Base-by-base conservation (phyloP, 2,113 vertebrate species). In the Ursus arctos region DNA sequence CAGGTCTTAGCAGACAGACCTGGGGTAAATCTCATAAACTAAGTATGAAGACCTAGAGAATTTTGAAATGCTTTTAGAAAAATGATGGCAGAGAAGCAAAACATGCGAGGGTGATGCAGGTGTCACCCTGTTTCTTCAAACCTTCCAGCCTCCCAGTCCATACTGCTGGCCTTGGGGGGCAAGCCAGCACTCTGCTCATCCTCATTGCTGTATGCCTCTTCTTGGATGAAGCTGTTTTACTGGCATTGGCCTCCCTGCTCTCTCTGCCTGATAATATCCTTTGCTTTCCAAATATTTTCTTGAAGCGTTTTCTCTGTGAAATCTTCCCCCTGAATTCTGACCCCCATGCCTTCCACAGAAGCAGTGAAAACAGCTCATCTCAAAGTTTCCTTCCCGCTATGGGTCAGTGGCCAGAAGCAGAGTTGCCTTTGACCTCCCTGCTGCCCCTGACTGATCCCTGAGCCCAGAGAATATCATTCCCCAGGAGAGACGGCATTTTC, bases 101-200 rank as follows among this genome's bases (percentile, higher is more conserved):
- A 43, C 1, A 21, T 6, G 15, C 4, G 65, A 71, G 11, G 1
- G 4, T 28, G 19, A 19, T 11, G n/a, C 6, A 16, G 2, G 14
- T 74, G 1, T 74, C 31, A 18, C 7, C 7, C 12, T 2, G 18
- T 4, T 9, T 18, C 43, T 72, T 33, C 10, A 77, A 79, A 0
- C 18, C 33, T 13, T 11, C 33, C 21, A n/a, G 0, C 22, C 19
- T 33, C 51, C 82, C 4, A 1, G 7, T 51, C 22, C 11, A 21
- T 9, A 40, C 53, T 0, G 0, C 31, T 2, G 31, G 47, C 21
- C 26, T 12, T 3, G 0, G n/a, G 9, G 24, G 24, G 28, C 26
- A 55, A 22, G 16, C 9, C 59, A 65, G 63, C 2, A 10, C 7
- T 0, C 0, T 55, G 3, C 13, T 15, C 1, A 2, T 10, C 15